Conservation (phyloP, 92 coral and sea anemone species). For the Phymanthus crucifer region DNA sequence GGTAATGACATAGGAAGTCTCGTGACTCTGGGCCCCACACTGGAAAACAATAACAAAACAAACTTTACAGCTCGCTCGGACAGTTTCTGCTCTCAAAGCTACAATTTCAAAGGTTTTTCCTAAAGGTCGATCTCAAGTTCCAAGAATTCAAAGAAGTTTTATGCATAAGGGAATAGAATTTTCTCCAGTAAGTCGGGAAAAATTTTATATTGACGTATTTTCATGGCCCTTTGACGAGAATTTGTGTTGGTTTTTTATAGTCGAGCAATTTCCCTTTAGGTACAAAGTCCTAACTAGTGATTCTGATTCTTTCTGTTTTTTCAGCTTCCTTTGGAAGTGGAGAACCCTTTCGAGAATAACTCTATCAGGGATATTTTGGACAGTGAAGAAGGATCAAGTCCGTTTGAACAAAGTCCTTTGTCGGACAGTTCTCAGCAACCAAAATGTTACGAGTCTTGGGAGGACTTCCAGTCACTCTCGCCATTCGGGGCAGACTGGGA, state of each 20-base stretch:
- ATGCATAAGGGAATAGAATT: conserved; percentile 79
- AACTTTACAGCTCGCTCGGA: conserved; percentile 27
- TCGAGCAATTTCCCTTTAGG: not conserved
- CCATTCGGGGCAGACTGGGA: conserved; percentile 82
- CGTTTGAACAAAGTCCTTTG: conserved; percentile 49
- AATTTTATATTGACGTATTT: conserved; percentile 1
- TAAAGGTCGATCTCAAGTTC: not conserved
- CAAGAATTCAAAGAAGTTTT: conserved; percentile 36
- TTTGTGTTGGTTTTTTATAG: not conserved
- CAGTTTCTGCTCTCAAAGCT: conserved; percentile 34
- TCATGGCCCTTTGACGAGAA: not conserved
- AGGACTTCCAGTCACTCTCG: conserved; percentile 59
- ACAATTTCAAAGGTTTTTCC: conserved; percentile 10
- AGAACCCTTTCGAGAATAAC: conserved; percentile 60
- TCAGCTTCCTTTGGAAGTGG: conserved; percentile 91
- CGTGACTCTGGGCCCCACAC: conserved; percentile 88
- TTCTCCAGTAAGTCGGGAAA: conserved; percentile 68
- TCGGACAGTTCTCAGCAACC: conserved; percentile 48
- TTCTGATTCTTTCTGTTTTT: conserved; percentile 17
- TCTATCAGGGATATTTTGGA: conserved; percentile 54
- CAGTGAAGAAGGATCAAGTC: conserved; percentile 30
- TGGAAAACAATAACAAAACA: conserved; percentile 99
- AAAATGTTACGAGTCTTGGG: conserved; percentile 51
- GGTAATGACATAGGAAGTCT: conserved; percentile 85
- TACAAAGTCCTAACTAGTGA: conserved; percentile 16